These are phyloP conservation scores for Clinocottus analis DNA, from an alignment of 2,113 vertebrate genomes.

Conservation along the genomic window DNA sequence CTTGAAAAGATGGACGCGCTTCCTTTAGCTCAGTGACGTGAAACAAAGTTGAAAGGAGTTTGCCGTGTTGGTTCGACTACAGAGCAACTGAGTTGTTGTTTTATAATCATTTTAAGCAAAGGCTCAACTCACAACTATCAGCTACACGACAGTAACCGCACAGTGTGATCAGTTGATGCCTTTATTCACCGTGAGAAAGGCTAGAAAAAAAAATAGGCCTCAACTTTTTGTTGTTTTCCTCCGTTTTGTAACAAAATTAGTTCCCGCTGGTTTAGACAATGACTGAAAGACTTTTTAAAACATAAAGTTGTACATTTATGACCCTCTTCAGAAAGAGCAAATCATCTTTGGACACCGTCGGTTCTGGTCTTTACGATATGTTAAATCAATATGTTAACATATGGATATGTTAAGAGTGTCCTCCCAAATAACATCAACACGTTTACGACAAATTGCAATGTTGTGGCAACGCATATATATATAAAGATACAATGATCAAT, in stretches of 20 bases:
- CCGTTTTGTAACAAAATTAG: no score
- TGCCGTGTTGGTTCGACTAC: neutral
- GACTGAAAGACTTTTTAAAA: neutral
- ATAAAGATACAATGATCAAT: no score
- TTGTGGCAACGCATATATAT: no score
- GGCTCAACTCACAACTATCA: neutral
- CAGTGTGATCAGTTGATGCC: neutral
- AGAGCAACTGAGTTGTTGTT: neutral
- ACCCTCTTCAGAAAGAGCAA: neutral
- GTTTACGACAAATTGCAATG: no score
- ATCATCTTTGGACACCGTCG: neutral
- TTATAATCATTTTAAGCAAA: neutral
- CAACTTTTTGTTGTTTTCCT: no score
- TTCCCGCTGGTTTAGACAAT: neutral
- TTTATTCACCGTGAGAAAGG: neutral
- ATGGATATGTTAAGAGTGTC: no score
- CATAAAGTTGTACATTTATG: neutral
- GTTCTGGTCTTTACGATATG: neutral
- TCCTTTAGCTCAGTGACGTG: neutral
- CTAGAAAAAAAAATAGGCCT: no score
- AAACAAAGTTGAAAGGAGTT: neutral
- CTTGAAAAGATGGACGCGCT: neutral
- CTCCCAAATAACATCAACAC: no score
- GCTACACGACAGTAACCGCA: neutral
- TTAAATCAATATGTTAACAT: no score